Evolutionary conservation across 2,888 invertebrate genomes (phyloP).

Genomic region (Meteorus colon): DNA sequence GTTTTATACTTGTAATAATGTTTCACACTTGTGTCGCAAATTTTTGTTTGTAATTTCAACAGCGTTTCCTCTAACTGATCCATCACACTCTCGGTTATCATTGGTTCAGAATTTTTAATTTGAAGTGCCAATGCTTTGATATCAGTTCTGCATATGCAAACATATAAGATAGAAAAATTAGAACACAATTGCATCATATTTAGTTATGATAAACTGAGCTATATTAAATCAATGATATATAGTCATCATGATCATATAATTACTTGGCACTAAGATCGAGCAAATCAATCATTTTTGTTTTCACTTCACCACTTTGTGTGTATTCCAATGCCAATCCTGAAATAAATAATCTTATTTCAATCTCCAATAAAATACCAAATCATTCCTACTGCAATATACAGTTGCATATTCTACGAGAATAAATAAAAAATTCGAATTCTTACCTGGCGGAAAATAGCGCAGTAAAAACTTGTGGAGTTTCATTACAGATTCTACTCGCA

Average conservation of each 20-base stretch:
- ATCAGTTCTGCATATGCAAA: slow-evolving; percentile 74
- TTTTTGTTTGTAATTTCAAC: slow-evolving; percentile 78
- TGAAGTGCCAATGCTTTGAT: slow-evolving; percentile 75
- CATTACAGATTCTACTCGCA: slow-evolving; percentile 72
- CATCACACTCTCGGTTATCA: slow-evolving; percentile 77
- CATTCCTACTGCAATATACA: neutral
- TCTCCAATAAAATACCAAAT: neutral
- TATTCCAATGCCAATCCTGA: slow-evolving; percentile 79
- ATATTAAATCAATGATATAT: too few relatives aligned
- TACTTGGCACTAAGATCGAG: slow-evolving; percentile 79
- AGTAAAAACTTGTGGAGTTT: slow-evolving; percentile 81
- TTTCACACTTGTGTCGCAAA: slow-evolving; percentile 78
- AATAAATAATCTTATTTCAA: slow-evolving; percentile 39
- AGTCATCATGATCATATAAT: slow-evolving; percentile 58
- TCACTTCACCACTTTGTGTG: slow-evolving; percentile 75
- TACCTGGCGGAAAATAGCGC: slow-evolving; percentile 83
- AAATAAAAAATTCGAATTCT: slow-evolving; percentile 38
- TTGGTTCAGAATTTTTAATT: slow-evolving; percentile 75
- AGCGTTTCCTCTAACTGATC: slow-evolving; percentile 79
- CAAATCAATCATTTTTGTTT: slow-evolving; percentile 80
- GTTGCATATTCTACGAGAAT: slow-evolving; percentile 8
- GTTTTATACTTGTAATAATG: slow-evolving; percentile 81
- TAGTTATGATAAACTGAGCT: neutral
- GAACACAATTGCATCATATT: slow-evolving; percentile 17
- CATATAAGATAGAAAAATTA: neutral